phyloP scores from a whole-genome alignment of 2,113 vertebrate genomes.

The Oryzias celebensis region DNA sequence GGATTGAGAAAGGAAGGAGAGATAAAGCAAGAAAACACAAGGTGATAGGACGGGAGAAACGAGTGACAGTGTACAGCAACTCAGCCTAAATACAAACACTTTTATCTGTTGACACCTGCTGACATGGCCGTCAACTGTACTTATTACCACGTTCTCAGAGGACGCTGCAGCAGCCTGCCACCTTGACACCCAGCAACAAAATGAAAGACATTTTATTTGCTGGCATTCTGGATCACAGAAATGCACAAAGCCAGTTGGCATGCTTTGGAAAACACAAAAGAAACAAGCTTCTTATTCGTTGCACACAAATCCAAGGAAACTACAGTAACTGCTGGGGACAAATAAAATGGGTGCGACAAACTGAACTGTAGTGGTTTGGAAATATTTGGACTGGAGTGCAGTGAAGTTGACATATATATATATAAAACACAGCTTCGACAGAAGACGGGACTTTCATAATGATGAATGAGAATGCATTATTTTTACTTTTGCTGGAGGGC shows the following conservation, averaged over 20 bases:
- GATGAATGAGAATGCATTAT: no score
- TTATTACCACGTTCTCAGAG: conserved; percentile 64
- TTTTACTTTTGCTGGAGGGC: no score
- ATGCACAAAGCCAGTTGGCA: conserved; percentile 9
- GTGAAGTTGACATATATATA: no score
- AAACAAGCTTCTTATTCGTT: conserved; percentile 16
- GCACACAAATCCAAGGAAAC: conserved; percentile 17
- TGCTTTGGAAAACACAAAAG: conserved; percentile 12
- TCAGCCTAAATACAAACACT: conserved; percentile 66
- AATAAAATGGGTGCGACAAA: no score
- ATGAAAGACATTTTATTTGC: conserved; percentile 36
- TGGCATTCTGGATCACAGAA: conserved; percentile 9
- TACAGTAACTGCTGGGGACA: no score
- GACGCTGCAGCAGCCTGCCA: conserved; percentile 44
- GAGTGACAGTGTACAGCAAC: conserved; percentile 51
- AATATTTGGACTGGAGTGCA: no score
- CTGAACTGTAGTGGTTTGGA: no score
- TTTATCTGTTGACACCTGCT: conserved; percentile 75
- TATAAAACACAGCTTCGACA: no score
- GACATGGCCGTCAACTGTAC: conserved; percentile 65
- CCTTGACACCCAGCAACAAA: conserved; percentile 42
- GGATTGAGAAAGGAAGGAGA: conserved; percentile 19
- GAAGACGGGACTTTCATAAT: no score
- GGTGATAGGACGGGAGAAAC: conserved; percentile 59
- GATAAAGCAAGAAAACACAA: conserved; percentile 43